Conservation (phyloP, 1,140 invertebrate genomes). For the Drosophila bocki region DNA sequence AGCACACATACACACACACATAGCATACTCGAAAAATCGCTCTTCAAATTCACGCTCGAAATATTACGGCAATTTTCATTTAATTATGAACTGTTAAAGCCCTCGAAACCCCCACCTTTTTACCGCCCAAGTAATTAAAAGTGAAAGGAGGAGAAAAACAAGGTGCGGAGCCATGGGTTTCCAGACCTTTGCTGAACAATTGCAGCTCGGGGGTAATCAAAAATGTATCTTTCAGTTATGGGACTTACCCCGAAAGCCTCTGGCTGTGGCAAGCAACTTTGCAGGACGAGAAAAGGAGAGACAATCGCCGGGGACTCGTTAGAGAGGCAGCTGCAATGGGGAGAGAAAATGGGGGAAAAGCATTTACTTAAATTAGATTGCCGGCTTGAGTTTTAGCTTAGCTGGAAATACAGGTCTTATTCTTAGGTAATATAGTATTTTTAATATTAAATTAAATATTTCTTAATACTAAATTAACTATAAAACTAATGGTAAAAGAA, state of each 20-base stretch:
- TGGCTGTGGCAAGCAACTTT: conserved; percentile 3
- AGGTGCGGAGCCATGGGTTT: conserved; percentile 16
- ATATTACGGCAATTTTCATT: conserved; percentile 77
- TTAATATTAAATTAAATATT: too few species aligned
- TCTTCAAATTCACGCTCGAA: conserved; percentile 76
- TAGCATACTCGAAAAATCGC: conserved; percentile 28
- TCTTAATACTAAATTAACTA: neutral
- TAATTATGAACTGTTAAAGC: conserved; percentile 72
- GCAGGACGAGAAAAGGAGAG: conserved; percentile 5
- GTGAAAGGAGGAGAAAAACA: conserved; percentile 42
- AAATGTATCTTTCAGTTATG: conserved; percentile 63
- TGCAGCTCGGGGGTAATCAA: conserved; percentile 65
- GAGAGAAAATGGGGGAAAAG: conserved; percentile 40
- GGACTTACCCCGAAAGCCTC: conserved; percentile 61
- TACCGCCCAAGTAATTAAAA: conserved; percentile 66
- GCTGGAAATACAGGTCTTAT: neutral
- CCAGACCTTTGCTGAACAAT: conserved; percentile 42
- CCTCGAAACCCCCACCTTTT: conserved; percentile 7
- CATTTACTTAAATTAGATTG: conserved; percentile 74
- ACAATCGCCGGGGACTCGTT: conserved; percentile 68
- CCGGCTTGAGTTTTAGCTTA: neutral
- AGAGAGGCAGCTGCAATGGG: conserved; percentile 64
- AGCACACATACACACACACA: conserved; percentile 18
- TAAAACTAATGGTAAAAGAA: neutral
- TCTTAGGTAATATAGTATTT: neutral